Percentiles rank a stretch among this genome's conserved stretches.
Evolutionary conservation across 2,888 invertebrate genomes (phyloP).

Genomic region (Drosophila nigritarsus): DNA sequence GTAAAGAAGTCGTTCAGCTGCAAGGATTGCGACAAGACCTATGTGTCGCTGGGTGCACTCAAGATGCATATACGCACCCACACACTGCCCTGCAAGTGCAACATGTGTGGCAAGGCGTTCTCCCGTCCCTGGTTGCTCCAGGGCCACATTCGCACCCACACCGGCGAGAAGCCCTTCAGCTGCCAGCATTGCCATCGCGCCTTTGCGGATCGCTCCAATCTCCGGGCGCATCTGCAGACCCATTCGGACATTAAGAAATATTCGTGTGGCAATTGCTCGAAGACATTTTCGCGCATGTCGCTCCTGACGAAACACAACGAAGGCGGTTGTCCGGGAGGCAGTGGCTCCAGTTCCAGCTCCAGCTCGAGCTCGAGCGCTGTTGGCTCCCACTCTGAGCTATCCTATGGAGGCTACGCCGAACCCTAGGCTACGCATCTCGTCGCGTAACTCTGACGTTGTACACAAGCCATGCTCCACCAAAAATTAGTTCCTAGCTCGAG

Average conservation of each 20-base stretch:
- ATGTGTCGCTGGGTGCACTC: conserved; percentile 96
- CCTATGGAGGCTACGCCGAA: conserved; percentile 74
- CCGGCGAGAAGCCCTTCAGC: conserved; percentile 98
- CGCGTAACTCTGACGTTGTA: conserved; percentile 26
- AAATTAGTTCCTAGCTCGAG: conserved; percentile 85
- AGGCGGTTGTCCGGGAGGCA: conserved; percentile 91
- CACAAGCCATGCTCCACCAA: conserved; percentile 84
- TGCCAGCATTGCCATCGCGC: conserved; percentile 98
- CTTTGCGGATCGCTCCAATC: conserved; percentile 98
- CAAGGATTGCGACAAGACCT: conserved; percentile 98
- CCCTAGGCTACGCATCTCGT: conserved; percentile 56
- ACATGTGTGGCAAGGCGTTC: conserved; percentile 98
- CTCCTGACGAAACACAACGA: conserved; percentile 96
- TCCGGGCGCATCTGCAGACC: conserved; percentile 98
- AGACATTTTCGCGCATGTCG: conserved; percentile 99
- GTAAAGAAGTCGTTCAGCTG: conserved; percentile 97
- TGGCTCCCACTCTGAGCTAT: conserved; percentile 58
- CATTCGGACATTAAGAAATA: conserved; percentile 99
- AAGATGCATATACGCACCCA: conserved; percentile 99
- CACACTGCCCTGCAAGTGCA: conserved; percentile 98
- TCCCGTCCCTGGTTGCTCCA: conserved; percentile 98
- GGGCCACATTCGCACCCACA: conserved; percentile 98
- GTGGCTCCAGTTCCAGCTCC: conserved; percentile 30
- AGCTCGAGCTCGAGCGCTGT: conserved; percentile 39
- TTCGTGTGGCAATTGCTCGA: conserved; percentile 95